A percentile compares a stretch with the other conserved stretches of the same genome.
Evolutionary conservation across 1,140 invertebrate species (phyloP).

Genomic region (Zaprionus vittiger): DNA sequence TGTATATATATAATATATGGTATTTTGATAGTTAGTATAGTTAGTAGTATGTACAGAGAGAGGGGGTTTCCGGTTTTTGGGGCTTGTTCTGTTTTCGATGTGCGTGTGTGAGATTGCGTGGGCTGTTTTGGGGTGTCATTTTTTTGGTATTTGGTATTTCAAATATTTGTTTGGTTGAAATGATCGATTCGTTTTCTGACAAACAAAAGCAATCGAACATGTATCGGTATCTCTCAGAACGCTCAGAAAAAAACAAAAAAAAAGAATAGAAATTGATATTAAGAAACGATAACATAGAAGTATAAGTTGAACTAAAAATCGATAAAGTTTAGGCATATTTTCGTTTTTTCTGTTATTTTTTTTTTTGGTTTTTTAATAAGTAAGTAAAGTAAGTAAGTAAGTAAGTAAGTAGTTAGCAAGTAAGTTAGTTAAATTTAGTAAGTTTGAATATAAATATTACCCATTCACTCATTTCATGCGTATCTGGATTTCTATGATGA

Average conservation of each 20-base stretch:
- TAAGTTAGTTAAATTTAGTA: conserved; percentile 59
- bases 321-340: background rate
- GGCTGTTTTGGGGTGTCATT: conserved; percentile 2
- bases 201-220: conserved; percentile 48
- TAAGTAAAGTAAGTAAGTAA: conserved; percentile 56
- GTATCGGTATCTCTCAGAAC: conserved; percentile 44
- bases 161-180: conserved; percentile 25
- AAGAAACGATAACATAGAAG: conserved; percentile 11
- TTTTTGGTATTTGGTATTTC: conserved; percentile 16
- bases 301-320: conserved; percentile 3
- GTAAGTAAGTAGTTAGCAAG: conserved; percentile 65
- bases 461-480: conserved; percentile 99
- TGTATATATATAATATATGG: background rate
- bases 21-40: conserved; percentile 7
- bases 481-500: conserved; percentile 98
- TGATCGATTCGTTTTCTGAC: conserved; percentile 30
- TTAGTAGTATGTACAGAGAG: conserved; percentile 26
- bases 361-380: conserved; percentile 8
- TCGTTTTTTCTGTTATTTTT: conserved; percentile 7
- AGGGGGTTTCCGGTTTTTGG: background rate
- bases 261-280: conserved; percentile 1
- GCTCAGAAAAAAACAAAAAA: conserved; percentile 14
- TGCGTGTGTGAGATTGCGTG: conserved; percentile 24
- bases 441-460: conserved; percentile 87
- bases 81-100: conserved; percentile 3